phyloP scores from a whole-genome alignment of 2,888 invertebrate species.

The Dendrolimus pini region DNA sequence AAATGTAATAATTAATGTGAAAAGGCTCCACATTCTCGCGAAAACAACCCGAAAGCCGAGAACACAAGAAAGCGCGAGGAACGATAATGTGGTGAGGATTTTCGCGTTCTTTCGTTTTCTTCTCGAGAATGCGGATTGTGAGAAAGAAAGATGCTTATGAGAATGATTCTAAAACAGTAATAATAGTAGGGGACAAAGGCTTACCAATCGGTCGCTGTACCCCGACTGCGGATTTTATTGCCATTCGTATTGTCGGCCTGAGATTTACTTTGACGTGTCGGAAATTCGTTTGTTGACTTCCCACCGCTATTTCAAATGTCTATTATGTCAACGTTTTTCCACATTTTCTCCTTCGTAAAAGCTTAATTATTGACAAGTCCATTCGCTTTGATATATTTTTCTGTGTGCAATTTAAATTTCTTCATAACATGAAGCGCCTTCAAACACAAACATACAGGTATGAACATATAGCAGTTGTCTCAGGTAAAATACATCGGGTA shows the following conservation, averaged over 20 bases:
- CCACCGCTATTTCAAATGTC: slow-evolving; percentile 41
- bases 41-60: too few species aligned
- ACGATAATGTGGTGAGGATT: too few species aligned
- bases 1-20: too few species aligned
- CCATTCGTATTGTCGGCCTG: slow-evolving; percentile 69
- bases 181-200: slow-evolving; percentile 44
- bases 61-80: too few species aligned
- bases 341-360: slow-evolving; percentile 28
- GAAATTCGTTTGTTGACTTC: slow-evolving; percentile 67
- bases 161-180: too few species aligned
- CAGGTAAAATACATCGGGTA: slow-evolving; percentile 51
- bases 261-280: slow-evolving; percentile 72
- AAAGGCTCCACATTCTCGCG: too few species aligned
- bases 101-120: too few species aligned
- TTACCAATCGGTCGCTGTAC: slow-evolving; percentile 54
- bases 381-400: neutral
- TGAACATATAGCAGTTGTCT: slow-evolving; percentile 29
- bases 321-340: slow-evolving; percentile 32
- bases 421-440: too few species aligned
- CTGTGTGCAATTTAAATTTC: too few species aligned
- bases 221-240: slow-evolving; percentile 64
- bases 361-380: slow-evolving; percentile 21
- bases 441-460: slow-evolving; percentile 2
- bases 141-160: too few species aligned
- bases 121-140: too few species aligned